Evolutionary conservation across 2,888 invertebrate species (phyloP).

Genomic region (Celastrina argiolus): DNA sequence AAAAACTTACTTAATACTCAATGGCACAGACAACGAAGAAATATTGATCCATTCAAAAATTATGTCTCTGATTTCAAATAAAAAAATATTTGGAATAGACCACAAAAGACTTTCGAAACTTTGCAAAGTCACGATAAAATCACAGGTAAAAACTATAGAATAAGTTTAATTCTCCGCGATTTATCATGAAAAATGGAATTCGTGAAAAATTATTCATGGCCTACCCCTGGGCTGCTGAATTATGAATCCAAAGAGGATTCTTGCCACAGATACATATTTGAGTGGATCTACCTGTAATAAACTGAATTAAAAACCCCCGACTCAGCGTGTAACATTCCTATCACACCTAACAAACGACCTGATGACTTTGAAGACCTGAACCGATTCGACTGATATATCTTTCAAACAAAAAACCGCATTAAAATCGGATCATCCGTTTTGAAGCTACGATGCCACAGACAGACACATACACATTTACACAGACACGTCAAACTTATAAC

Average conservation of each 20-base stretch:
- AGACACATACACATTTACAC: too few relatives aligned
- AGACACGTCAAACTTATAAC: too few relatives aligned
- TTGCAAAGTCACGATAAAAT: not conserved
- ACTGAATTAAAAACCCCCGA: too few relatives aligned
- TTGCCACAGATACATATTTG: not conserved
- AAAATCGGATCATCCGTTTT: too few relatives aligned
- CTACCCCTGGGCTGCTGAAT: not conserved
- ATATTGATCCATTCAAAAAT: not conserved
- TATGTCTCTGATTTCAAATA: too few relatives aligned
- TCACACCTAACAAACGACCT: too few relatives aligned
- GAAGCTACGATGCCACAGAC: too few relatives aligned
- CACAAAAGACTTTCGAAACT: not conserved
- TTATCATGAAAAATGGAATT: not conserved
- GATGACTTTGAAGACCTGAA: too few relatives aligned
- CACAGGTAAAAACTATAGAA: conserved; percentile 1
- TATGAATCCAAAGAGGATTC: not conserved
- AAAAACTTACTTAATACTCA: too few relatives aligned
- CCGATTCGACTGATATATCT: too few relatives aligned
- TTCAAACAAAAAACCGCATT: too few relatives aligned
- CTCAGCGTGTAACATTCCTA: too few relatives aligned
- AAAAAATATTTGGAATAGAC: not conserved
- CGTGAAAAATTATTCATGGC: not conserved
- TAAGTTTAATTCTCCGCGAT: not conserved
- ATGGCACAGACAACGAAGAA: not conserved
- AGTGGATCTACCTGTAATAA: not conserved